phyloP scores from a whole-genome alignment of 1,140 invertebrate genomes.

The Hirudo medicinalis region DNA sequence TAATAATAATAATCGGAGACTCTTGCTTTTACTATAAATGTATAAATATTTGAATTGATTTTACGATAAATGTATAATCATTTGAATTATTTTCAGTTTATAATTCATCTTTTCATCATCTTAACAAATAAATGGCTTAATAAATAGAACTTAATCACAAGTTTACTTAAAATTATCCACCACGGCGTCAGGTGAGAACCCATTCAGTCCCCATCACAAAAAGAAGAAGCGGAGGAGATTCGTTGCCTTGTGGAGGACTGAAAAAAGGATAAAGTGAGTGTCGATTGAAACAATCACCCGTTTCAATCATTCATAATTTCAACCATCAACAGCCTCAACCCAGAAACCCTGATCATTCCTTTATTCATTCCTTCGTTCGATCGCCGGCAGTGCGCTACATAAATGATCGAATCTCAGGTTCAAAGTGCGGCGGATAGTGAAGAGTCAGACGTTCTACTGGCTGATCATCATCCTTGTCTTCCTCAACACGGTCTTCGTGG shows the following conservation, averaged over 20 bases:
- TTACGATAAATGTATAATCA: no score
- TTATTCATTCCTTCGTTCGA: not conserved
- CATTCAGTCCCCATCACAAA: conserved; percentile 11
- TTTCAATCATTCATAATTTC: no score
- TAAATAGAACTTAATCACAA: no score
- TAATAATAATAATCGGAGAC: no score
- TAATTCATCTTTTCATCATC: no score
- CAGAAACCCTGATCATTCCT: no score
- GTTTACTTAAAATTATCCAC: not conserved
- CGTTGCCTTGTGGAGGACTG: conserved; percentile 12
- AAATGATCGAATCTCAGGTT: conserved; percentile 25
- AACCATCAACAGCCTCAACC: no score
- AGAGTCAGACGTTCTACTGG: conserved; percentile 99
- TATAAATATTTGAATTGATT: no score
- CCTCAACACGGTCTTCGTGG: conserved; percentile 96
- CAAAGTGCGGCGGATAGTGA: conserved; percentile 62
- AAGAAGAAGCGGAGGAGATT: conserved; percentile 8
- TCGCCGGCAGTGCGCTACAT: no score
- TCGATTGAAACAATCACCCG: not conserved
- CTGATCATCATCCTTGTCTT: conserved; percentile 97
- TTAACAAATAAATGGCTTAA: no score
- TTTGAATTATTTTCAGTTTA: no score
- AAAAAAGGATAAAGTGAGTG: conserved; percentile 13
- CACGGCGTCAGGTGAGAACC: conserved; percentile 4
- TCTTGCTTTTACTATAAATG: no score